A percentile compares a stretch with the other conserved stretches of the same genome.
Evolutionary conservation across 2,888 invertebrate genomes (phyloP).

Genomic region (Drosophila acutilabella): DNA sequence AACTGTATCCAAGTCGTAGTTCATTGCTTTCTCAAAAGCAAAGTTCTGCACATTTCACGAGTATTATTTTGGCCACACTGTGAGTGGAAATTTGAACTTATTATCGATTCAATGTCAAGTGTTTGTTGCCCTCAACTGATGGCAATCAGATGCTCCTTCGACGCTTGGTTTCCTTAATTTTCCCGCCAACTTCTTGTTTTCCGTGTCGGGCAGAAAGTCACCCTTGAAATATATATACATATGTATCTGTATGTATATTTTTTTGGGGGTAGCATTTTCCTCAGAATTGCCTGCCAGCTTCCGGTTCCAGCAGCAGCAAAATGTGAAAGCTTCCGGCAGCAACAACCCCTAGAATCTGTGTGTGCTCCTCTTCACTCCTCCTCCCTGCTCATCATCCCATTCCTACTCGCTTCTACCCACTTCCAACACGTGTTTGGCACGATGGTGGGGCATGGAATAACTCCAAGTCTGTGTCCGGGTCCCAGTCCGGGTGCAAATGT

Average conservation of each 20-base stretch:
- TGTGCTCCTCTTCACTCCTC: background rate
- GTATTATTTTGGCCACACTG: conserved; percentile 40
- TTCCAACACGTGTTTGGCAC: conserved; percentile 68
- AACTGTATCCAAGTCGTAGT: background rate
- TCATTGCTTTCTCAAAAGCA: background rate
- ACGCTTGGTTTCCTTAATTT: background rate
- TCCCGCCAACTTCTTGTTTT: conserved; percentile 8
- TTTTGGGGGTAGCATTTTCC: conserved; percentile 31
- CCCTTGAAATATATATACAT: conserved; percentile 32
- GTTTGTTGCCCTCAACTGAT: conserved; percentile 64
- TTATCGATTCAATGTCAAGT: conserved; percentile 79
- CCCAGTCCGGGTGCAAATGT: conserved; percentile 42
- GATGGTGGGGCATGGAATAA: conserved; percentile 66
- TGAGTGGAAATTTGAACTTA: conserved; percentile 58
- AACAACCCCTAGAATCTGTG: conserved; percentile 17
- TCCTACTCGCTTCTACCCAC: conserved; percentile 17
- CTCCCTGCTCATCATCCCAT: too few species aligned
- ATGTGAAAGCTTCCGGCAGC: conserved; percentile 54
- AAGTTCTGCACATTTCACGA: conserved; percentile 42
- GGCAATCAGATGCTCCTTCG: background rate
- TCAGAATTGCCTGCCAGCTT: conserved; percentile 43
- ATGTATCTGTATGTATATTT: background rate
- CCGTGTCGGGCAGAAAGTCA: conserved; percentile 44
- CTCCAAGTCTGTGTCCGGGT: conserved; percentile 26
- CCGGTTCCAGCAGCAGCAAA: conserved; percentile 52